Evolutionary conservation across 2,113 vertebrate species (phyloP).

Genomic region (Riparia riparia): DNA sequence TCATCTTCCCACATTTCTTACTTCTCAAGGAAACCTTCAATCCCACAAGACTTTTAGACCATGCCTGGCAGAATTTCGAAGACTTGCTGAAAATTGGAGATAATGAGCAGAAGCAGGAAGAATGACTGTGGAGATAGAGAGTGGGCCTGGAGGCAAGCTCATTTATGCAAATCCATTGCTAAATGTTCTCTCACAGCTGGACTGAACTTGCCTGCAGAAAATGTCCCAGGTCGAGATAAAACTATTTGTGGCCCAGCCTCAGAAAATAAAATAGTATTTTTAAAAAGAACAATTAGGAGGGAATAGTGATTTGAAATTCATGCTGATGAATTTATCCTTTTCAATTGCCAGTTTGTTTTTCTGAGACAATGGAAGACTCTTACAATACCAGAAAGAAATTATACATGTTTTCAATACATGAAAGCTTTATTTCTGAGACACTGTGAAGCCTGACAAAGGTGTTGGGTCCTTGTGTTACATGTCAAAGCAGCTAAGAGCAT

Average conservation of each 20-base stretch:
- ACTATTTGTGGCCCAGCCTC: not conserved
- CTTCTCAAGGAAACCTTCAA: not conserved
- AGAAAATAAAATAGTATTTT: not conserved
- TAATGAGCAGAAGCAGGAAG: slow-evolving; percentile 21
- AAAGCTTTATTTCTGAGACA: not conserved
- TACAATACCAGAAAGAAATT: not conserved
- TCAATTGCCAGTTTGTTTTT: not conserved
- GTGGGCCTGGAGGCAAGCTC: not conserved
- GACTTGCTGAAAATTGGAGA: not conserved
- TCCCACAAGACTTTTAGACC: not conserved
- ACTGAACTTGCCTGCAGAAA: not conserved
- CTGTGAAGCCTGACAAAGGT: not conserved
- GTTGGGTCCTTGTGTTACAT: not conserved
- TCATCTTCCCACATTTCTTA: not conserved
- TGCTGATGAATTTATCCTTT: not conserved
- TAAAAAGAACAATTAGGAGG: not conserved
- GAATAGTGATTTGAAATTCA: not conserved
- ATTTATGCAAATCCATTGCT: slow-evolving; percentile 20
- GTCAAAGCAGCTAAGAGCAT: not conserved
- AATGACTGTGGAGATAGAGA: not conserved
- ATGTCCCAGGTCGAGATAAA: not conserved
- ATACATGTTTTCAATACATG: not conserved
- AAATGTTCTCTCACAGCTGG: slow-evolving; percentile 9
- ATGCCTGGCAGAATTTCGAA: not conserved
- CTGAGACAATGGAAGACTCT: not conserved